A percentile compares a stretch with the other conserved stretches of the same genome.
phyloP scores from a whole-genome alignment of 2,888 invertebrate genomes.

The Heliconius hortense region DNA sequence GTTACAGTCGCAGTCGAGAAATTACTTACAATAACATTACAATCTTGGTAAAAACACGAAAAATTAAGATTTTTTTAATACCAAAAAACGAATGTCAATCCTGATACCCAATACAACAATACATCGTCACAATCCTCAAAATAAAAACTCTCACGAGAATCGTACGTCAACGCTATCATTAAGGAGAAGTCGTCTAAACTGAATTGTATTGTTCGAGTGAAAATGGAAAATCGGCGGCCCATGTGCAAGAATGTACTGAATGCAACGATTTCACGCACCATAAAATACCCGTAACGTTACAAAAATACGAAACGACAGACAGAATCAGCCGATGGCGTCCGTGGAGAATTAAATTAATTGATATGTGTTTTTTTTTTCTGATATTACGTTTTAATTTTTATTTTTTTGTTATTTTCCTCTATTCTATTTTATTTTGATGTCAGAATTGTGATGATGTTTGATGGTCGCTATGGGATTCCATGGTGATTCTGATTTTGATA shows the following conservation, averaged over 20 bases:
- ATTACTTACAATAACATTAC: too few relatives aligned
- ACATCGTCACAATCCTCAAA: conserved; percentile 44
- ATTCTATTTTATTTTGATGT: conserved; percentile 26
- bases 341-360: conserved; percentile 80
- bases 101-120: conserved; percentile 35
- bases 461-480: conserved; percentile 9
- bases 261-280: conserved; percentile 78
- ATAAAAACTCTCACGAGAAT: conserved; percentile 58
- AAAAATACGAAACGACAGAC: conserved; percentile 65
- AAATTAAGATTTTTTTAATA: background rate
- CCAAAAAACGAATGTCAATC: conserved; percentile 28
- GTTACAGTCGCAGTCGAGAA: too few relatives aligned
- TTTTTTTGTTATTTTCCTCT: conserved; percentile 1
- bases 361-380: conserved; percentile 67
- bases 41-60: background rate
- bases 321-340: conserved; percentile 67
- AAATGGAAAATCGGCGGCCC: conserved; percentile 73
- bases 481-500: background rate
- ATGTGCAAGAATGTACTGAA: conserved; percentile 65
- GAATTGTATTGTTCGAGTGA: conserved; percentile 71
- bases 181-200: conserved; percentile 61
- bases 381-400: conserved; percentile 51
- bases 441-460: conserved; percentile 6
- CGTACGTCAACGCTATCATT: conserved; percentile 61
- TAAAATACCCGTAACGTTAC: conserved; percentile 68